phyloP scores from a whole-genome alignment of 2,113 vertebrate genomes.

The Cryptomyrus ogoouensis region DNA sequence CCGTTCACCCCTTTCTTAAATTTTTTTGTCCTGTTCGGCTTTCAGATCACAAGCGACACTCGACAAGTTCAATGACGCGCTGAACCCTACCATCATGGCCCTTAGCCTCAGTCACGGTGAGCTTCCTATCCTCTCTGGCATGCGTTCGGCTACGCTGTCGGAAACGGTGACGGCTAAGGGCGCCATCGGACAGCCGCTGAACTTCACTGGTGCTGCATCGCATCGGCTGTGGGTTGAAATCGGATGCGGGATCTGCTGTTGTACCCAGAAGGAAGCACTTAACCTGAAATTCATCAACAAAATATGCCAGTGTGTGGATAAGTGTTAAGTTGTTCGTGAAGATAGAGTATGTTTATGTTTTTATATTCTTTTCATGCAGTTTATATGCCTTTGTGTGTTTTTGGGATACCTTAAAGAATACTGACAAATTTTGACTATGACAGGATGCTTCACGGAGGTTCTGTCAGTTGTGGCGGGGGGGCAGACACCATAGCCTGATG shows the following conservation, averaged over 20 bases:
- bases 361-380: background rate
- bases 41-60: background rate
- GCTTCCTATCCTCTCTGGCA: background rate
- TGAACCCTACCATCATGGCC: constrained; percentile 11
- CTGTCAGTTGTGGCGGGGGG: background rate
- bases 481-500: background rate
- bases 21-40: background rate
- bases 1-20: background rate
- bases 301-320: background rate
- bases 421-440: background rate
- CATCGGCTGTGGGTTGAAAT: background rate
- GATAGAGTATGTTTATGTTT: background rate
- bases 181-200: background rate
- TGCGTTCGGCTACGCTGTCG: background rate
- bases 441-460: background rate
- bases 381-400: background rate
- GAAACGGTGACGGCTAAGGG: background rate
- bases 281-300: background rate
- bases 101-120: constrained; percentile 11
- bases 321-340: background rate
- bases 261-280: background rate
- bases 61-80: constrained; percentile 4
- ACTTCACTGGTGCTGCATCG: background rate
- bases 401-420: background rate
- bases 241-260: background rate